Conservation (phyloP, 2,113 vertebrate genomes). For the Ameiurus melas region DNA sequence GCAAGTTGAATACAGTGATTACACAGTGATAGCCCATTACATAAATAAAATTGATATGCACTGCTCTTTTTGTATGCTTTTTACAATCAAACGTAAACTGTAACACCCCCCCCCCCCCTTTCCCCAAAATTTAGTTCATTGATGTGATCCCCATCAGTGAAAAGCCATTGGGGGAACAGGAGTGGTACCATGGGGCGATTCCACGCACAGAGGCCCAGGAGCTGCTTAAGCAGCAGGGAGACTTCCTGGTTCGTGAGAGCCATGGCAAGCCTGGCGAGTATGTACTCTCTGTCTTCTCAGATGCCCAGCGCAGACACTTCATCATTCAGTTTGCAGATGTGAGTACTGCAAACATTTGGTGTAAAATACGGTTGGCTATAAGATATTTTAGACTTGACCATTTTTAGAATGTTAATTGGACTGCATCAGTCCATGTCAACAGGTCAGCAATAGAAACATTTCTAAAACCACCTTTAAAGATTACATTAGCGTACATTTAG, state of each 20-base stretch:
- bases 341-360: constrained; percentile 51
- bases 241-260: constrained; percentile 96
- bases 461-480: neutral
- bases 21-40: neutral
- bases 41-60: neutral
- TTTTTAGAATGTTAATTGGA: neutral
- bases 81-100: neutral
- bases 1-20: neutral
- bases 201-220: constrained; percentile 95
- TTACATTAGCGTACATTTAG: neutral
- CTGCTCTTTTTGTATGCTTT: neutral
- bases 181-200: constrained; percentile 98
- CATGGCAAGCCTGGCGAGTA: constrained; percentile 98
- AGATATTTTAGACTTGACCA: no score
- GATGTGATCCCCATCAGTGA: constrained; percentile 88
- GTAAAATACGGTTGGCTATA: no score
- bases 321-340: constrained; percentile 98
- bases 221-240: constrained; percentile 91
- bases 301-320: constrained; percentile 93
- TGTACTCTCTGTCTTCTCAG: constrained; percentile 96
- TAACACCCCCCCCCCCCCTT: constrained; percentile 1
- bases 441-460: neutral
- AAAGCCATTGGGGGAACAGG: constrained; percentile 89
- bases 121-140: constrained; percentile 76
- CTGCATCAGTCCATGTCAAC: neutral